These are phyloP conservation scores for Antheraea yamamai DNA, from an alignment of 2,888 invertebrate genomes.

Conservation along the genomic window DNA sequence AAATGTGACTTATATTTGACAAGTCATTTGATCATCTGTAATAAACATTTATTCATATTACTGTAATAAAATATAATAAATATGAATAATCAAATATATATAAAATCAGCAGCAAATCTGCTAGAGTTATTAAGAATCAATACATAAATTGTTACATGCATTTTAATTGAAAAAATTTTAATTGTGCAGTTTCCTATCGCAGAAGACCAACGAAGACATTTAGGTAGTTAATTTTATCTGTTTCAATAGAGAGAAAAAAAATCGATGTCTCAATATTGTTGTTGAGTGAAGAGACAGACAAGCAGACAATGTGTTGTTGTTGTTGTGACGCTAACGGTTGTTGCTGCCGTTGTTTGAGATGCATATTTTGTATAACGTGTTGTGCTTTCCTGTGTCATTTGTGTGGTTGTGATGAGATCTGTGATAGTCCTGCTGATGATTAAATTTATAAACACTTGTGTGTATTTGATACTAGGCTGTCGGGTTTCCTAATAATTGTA, in stretches of 20 bases:
- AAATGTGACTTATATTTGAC: slow-evolving; percentile 6
- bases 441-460: neutral
- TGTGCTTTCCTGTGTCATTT: slow-evolving; percentile 40
- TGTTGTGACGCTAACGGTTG: slow-evolving; percentile 30
- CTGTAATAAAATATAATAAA: neutral
- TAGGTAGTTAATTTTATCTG: neutral
- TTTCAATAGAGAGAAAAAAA: neutral
- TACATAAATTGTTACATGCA: neutral
- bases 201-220: neutral
- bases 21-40: neutral
- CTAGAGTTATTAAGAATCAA: neutral
- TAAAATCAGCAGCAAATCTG: neutral
- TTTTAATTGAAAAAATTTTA: neutral
- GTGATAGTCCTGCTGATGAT: slow-evolving; percentile 24
- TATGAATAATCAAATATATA: neutral
- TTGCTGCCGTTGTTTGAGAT: slow-evolving; percentile 41
- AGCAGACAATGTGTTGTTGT: slow-evolving; percentile 48
- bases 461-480: neutral
- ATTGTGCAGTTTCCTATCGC: neutral
- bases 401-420: slow-evolving; percentile 41
- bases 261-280: neutral
- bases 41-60: too few species aligned
- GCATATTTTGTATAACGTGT: slow-evolving; percentile 38
- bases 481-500: neutral
- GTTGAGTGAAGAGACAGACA: neutral